Evolutionary conservation across 35 echinoderm and acorn worm genomes (phyloP).

Genomic region (Hemicentrotus pulcherrimus): DNA sequence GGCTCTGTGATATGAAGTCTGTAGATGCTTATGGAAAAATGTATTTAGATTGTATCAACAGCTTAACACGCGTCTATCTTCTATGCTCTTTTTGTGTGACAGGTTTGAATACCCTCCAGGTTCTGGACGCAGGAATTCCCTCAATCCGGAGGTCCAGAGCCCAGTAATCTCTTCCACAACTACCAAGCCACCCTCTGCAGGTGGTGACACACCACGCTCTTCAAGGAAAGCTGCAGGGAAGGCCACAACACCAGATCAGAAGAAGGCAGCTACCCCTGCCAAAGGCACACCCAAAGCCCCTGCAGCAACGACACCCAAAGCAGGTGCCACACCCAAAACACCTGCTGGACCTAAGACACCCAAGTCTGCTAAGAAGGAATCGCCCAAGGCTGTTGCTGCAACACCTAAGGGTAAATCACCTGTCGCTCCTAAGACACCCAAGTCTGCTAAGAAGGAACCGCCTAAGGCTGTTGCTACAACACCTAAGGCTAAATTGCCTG

Average conservation of each 20-base stretch:
- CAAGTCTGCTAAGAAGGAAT: slow-evolving; percentile 61
- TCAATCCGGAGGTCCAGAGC: slow-evolving; percentile 73
- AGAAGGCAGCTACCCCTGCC: slow-evolving; percentile 38
- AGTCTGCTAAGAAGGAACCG: neutral
- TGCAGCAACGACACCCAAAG: neutral
- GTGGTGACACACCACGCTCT: slow-evolving; percentile 32
- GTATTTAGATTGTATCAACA: neutral
- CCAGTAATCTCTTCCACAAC: slow-evolving; percentile 85
- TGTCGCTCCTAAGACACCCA: slow-evolving; percentile 14
- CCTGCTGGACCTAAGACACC: slow-evolving; percentile 37
- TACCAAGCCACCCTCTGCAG: neutral
- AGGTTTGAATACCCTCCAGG: slow-evolving; percentile 96
- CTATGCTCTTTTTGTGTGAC: neutral
- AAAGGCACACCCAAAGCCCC: slow-evolving; percentile 57
- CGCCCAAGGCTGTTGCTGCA: slow-evolving; percentile 26
- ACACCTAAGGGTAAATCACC: slow-evolving; percentile 48
- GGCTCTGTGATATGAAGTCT: too few relatives aligned
- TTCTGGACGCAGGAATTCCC: slow-evolving; percentile 53
- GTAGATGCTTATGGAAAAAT: neutral
- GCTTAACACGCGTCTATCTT: neutral
- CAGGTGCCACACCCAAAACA: neutral
- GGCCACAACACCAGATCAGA: neutral
- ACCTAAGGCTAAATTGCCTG: slow-evolving; percentile 24
- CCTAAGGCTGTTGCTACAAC: neutral
- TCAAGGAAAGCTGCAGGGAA: slow-evolving; percentile 27